Conservation (phyloP, 2,797 vertebrate genomes). For the Fundulus diaphanus region DNA sequence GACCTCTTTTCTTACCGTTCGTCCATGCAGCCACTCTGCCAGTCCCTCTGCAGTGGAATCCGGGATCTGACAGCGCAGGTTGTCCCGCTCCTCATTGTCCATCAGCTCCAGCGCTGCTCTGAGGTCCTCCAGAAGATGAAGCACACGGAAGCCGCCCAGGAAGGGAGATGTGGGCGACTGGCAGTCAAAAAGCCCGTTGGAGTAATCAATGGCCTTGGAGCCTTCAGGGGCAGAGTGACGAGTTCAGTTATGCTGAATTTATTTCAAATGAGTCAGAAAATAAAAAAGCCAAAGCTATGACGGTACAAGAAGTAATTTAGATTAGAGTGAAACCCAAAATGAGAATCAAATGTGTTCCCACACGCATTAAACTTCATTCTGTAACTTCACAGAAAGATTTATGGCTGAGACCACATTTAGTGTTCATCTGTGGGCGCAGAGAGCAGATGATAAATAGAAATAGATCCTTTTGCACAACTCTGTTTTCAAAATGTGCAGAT, state of each 20-base stretch:
- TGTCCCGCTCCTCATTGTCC: conserved; percentile 91
- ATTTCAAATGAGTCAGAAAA: not conserved
- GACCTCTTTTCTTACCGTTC: conserved; percentile 79
- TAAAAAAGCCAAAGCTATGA: conserved; percentile 5
- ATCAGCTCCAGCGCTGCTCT: conserved; percentile 92
- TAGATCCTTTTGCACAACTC: not conserved
- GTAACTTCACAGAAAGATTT: conserved; percentile 13
- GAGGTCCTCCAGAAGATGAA: conserved; percentile 95
- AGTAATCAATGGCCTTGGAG: conserved; percentile 96
- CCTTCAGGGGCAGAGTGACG: conserved; percentile 74
- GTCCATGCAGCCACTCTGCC: conserved; percentile 91
- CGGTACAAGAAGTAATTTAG: not conserved
- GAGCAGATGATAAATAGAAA: not conserved
- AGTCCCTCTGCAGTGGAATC: conserved; percentile 90
- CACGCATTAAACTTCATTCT: not conserved
- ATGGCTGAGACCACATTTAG: conserved; percentile 3
- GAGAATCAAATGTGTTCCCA: conserved; percentile 15
- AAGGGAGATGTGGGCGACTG: conserved; percentile 96
- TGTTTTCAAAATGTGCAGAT: not conserved
- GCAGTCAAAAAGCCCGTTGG: conserved; percentile 96
- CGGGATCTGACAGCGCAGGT: conserved; percentile 91
- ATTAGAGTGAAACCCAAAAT: not conserved
- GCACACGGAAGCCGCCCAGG: conserved; percentile 89
- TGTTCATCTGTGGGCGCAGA: conserved; percentile 25
- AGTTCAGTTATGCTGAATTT: not conserved